These are phyloP conservation scores for Talpa occidentalis DNA, from an alignment of 2,113 vertebrate genomes.

Conservation along the genomic window DNA sequence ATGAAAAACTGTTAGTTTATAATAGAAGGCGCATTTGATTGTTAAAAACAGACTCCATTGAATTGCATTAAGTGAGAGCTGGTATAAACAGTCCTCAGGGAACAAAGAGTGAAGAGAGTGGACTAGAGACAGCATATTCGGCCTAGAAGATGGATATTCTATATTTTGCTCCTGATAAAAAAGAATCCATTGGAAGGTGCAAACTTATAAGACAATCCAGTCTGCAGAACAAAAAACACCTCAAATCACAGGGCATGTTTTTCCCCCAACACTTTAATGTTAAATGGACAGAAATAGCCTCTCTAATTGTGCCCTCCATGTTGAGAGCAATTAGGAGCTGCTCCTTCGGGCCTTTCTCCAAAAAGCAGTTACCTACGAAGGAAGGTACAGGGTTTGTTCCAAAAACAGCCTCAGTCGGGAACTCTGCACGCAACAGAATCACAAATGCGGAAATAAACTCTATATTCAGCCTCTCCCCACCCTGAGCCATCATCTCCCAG, in stretches of 20 bases:
- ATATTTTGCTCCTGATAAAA: not conserved
- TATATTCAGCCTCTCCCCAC: not conserved
- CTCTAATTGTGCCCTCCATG: not conserved
- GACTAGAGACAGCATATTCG: not conserved
- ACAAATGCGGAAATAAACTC: not conserved
- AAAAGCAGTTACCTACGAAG: not conserved
- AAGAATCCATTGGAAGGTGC: not conserved
- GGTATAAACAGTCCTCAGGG: not conserved
- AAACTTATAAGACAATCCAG: not conserved
- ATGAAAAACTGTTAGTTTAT: not conserved
- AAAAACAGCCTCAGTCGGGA: not conserved
- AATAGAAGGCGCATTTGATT: not conserved
- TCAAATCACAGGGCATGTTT: not conserved
- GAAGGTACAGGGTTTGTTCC: not conserved
- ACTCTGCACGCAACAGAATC: not conserved
- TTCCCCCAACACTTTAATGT: not conserved
- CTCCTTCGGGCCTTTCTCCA: not conserved
- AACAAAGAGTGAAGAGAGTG: not conserved
- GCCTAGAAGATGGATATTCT: not conserved
- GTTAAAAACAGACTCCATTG: slow-evolving; percentile 18
- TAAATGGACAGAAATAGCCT: slow-evolving; percentile 4
- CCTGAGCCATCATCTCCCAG: not conserved
- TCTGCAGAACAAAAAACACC: not conserved
- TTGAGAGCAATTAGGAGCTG: not conserved
- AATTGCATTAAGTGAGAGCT: slow-evolving; percentile 57